phyloP scores from a whole-genome alignment of 2,888 invertebrate genomes.

The Thymelicus acteon region DNA sequence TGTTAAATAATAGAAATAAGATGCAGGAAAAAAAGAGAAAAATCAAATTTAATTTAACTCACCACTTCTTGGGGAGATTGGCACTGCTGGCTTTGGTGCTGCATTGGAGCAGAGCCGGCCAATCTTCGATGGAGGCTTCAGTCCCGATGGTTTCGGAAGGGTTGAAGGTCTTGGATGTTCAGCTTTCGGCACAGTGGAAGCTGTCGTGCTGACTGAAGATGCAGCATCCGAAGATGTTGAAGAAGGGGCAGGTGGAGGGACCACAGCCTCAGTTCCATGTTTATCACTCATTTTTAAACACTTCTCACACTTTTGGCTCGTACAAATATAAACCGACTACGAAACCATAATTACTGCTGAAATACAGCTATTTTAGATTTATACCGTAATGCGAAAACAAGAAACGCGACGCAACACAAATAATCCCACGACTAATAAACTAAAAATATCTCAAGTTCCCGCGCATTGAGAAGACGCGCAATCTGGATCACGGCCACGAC shows the following conservation, averaged over 20 bases:
- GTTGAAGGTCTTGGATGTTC: constrained; percentile 68
- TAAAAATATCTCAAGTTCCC: constrained; percentile 82
- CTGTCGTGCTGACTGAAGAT: constrained; percentile 63
- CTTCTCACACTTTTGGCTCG: constrained; percentile 52
- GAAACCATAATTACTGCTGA: constrained; percentile 45
- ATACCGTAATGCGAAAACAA: constrained; percentile 52
- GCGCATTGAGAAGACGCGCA: constrained; percentile 78
- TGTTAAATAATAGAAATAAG: constrained; percentile 10
- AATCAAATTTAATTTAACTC: constrained; percentile 52
- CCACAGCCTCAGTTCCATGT: constrained; percentile 59
- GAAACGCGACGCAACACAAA: constrained; percentile 61
- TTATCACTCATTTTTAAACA: constrained; percentile 72
- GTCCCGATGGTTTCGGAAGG: constrained; percentile 84
- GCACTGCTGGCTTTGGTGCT: constrained; percentile 88
- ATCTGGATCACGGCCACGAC: constrained; percentile 82
- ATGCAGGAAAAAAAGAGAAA: constrained; percentile 9
- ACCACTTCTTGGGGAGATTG: constrained; percentile 84
- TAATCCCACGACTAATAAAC: constrained; percentile 68
- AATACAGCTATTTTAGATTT: constrained; percentile 40
- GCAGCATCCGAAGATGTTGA: constrained; percentile 67
- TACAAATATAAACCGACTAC: constrained; percentile 37
- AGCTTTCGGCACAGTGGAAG: constrained; percentile 49
- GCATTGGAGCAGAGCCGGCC: constrained; percentile 87
- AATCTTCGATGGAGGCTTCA: constrained; percentile 88
- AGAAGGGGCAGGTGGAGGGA: constrained; percentile 58